Conservation (phyloP, 2,113 vertebrate species). For the Bos indicus region DNA sequence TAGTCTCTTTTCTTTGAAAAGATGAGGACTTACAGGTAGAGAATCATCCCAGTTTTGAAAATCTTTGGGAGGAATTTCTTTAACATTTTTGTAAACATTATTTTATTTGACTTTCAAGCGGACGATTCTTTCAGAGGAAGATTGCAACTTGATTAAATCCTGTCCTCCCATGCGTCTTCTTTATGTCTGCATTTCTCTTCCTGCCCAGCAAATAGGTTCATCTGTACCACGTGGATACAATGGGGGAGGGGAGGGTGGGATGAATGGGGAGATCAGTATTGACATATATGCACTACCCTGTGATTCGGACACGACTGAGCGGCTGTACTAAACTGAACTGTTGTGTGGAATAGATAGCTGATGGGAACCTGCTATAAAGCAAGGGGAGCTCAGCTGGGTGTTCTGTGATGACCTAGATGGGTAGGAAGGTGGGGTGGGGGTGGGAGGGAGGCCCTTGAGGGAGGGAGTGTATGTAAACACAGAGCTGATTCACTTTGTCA, state of each 20-base stretch:
- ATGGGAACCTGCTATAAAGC: background rate
- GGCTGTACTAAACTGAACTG: background rate
- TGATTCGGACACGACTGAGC: fast-evolving
- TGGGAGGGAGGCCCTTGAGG: background rate
- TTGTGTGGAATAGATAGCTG: background rate
- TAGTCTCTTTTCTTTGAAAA: background rate
- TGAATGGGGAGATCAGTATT: background rate
- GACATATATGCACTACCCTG: background rate
- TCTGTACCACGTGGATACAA: background rate
- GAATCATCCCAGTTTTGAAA: background rate
- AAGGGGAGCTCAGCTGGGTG: background rate
- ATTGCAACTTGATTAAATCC: background rate
- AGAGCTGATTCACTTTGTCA: background rate
- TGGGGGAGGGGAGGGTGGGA: background rate
- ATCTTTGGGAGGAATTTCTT: background rate
- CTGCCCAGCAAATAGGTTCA: background rate
- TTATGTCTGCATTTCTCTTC: background rate
- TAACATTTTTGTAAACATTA: background rate
- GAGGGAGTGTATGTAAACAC: background rate
- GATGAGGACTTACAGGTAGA: background rate
- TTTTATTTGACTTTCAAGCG: background rate
- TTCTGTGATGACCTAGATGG: background rate
- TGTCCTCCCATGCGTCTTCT: fast-evolving
- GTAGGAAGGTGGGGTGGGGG: background rate
- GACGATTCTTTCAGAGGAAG: background rate